These are phyloP conservation scores for Galemys pyrenaicus DNA, from an alignment of 2,113 vertebrate species.

Conservation along the genomic window DNA sequence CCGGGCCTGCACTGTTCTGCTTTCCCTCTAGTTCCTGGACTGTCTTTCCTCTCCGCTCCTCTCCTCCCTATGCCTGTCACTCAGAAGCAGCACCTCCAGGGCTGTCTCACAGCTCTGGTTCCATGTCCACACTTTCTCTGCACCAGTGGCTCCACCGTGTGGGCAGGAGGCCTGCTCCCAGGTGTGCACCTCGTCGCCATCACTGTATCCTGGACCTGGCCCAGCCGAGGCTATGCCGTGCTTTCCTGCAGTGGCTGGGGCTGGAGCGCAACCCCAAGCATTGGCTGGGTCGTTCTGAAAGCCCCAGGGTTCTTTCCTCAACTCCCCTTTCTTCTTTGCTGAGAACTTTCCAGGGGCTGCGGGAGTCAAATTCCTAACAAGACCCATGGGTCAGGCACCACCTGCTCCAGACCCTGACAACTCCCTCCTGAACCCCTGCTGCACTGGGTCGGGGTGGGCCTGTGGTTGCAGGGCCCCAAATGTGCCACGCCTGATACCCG, in stretches of 20 bases:
- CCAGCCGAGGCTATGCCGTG: accelerated
- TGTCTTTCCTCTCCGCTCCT: background rate
- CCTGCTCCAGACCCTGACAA: background rate
- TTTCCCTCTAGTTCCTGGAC: background rate
- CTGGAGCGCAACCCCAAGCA: too few species aligned
- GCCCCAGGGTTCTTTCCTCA: background rate
- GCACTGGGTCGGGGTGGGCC: background rate
- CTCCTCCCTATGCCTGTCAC: background rate
- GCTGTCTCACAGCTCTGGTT: background rate
- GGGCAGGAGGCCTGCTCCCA: background rate
- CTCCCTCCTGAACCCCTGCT: background rate
- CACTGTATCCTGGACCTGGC: too few species aligned
- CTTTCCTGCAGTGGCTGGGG: background rate
- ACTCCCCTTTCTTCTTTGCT: background rate
- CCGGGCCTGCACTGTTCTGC: background rate
- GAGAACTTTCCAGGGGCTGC: background rate
- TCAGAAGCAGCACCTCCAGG: background rate
- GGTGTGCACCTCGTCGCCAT: background rate
- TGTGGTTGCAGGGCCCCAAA: background rate
- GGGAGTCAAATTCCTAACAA: background rate
- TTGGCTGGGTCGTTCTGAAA: background rate
- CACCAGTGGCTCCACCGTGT: background rate
- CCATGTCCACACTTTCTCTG: background rate
- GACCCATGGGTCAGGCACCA: background rate
- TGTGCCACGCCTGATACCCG: background rate